Evolutionary conservation across 30 jellyfish, hydroid and myxozoan genomes (phyloP).

Genomic region (Morbakka virulenta): DNA sequence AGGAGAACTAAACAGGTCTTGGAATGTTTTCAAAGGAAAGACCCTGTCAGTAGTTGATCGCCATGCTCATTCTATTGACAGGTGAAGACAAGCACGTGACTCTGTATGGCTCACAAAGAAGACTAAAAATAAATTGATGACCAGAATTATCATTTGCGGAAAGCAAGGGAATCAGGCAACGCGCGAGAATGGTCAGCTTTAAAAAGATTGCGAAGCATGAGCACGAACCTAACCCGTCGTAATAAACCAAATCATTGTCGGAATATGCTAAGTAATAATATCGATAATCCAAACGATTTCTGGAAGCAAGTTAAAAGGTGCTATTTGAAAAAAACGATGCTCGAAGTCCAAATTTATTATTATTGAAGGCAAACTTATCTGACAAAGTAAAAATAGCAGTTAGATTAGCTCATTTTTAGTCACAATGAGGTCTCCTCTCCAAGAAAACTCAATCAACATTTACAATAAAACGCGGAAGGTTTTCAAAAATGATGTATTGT

Average conservation of each 20-base stretch:
- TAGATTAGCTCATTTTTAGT: too few relatives aligned
- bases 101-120: conserved; percentile 48
- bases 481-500: too few relatives aligned
- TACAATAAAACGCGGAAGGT: too few relatives aligned
- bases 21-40: conserved; percentile 39
- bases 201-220: conserved; percentile 31
- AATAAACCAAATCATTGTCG: conserved; percentile 62
- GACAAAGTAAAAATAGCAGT: too few relatives aligned
- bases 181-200: conserved; percentile 30
- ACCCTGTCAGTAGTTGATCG: conserved; percentile 1
- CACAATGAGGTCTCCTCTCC: too few relatives aligned
- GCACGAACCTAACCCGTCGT: conserved; percentile 43
- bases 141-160: conserved; percentile 48
- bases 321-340: conserved; percentile 13
- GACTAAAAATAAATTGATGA: conserved; percentile 24
- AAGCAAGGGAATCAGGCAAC: conserved; percentile 20
- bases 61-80: conserved; percentile 38
- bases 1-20: conserved; percentile 33
- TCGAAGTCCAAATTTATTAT: conserved; percentile 18
- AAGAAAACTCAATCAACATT: too few relatives aligned
- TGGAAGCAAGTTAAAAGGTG: too few relatives aligned
- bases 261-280: conserved; percentile 25
- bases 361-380: conserved; percentile 25
- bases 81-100: conserved; percentile 25
- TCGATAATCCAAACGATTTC: conserved; percentile 32